These are phyloP conservation scores for Acipenser transmontanus DNA, from an alignment of 2,797 vertebrate species.

Conservation along the genomic window DNA sequence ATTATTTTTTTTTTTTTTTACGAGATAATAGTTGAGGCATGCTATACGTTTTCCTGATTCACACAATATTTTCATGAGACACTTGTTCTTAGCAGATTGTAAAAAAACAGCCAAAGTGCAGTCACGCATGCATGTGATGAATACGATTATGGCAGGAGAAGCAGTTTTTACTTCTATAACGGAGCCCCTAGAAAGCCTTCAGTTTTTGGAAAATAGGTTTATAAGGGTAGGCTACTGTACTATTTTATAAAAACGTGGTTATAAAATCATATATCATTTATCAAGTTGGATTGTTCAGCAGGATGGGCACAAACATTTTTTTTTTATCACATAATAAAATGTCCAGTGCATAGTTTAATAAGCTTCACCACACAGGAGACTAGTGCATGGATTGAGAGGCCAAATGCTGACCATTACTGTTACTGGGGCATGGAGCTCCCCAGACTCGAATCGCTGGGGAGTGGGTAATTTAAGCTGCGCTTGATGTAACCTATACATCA, in stretches of 20 bases:
- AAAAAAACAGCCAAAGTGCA: slow-evolving; percentile 47
- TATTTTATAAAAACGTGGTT: no score
- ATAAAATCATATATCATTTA: no score
- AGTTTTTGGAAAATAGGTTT: no score
- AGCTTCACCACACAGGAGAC: no score
- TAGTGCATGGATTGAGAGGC: slow-evolving; percentile 62
- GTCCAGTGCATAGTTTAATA: no score
- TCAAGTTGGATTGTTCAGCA: no score
- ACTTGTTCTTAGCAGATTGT: slow-evolving; percentile 38
- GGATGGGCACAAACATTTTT: no score
- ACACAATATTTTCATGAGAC: slow-evolving; percentile 47
- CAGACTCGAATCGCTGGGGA: slow-evolving; percentile 73
- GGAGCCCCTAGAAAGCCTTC: no score
- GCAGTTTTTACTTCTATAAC: no score
- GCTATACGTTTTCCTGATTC: slow-evolving; percentile 19
- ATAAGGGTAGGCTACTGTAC: no score
- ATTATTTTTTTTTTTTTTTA: slow-evolving; percentile 15
- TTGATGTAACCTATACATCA: slow-evolving; percentile 98
- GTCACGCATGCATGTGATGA: slow-evolving; percentile 17
- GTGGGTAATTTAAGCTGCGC: slow-evolving; percentile 89
- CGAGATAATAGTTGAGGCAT: slow-evolving; percentile 33
- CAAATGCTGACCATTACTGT: slow-evolving; percentile 74
- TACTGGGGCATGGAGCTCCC: slow-evolving; percentile 63
- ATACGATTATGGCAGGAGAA: not conserved
- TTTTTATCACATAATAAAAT: no score